phyloP scores from a whole-genome alignment of 2,797 vertebrate species.

The Saxicola maurus region DNA sequence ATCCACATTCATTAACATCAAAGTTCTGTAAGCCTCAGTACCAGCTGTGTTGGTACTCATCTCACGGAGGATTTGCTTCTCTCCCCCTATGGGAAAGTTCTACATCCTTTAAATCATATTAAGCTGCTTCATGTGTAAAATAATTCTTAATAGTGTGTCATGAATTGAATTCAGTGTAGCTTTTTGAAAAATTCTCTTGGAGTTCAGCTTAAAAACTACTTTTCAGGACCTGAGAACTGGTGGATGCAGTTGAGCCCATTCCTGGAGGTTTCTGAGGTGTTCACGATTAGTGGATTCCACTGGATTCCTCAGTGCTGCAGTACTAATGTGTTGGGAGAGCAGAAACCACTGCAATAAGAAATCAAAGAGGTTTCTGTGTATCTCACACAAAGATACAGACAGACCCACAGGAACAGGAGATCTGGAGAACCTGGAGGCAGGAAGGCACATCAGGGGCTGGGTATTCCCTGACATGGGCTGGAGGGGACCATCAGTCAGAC shows the following conservation, averaged over 20 bases:
- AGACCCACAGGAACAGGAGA: not conserved
- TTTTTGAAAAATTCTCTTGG: slow-evolving; percentile 60
- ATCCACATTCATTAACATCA: slow-evolving; percentile 65
- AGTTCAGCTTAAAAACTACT: slow-evolving; percentile 50
- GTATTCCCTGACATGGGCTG: not conserved
- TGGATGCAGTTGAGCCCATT: slow-evolving; percentile 25
- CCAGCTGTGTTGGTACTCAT: slow-evolving; percentile 63
- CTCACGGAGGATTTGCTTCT: slow-evolving; percentile 66
- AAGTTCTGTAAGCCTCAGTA: slow-evolving; percentile 61
- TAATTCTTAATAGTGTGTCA: slow-evolving; percentile 62
- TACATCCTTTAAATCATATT: slow-evolving; percentile 70
- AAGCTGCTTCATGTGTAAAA: slow-evolving; percentile 67
- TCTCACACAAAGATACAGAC: not conserved
- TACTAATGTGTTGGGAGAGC: slow-evolving; percentile 26
- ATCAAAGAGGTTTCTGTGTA: slow-evolving; percentile 45
- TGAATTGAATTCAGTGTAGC: slow-evolving; percentile 52
- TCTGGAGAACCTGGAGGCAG: slow-evolving; percentile 1
- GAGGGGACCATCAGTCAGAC: not conserved
- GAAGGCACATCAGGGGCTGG: not conserved
- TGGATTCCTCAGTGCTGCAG: slow-evolving; percentile 6
- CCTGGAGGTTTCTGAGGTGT: slow-evolving; percentile 39
- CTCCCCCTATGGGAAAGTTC: slow-evolving; percentile 66
- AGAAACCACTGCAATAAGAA: slow-evolving; percentile 55
- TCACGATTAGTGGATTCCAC: not conserved
- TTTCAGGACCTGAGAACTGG: slow-evolving; percentile 27